Evolutionary conservation across 2,888 invertebrate species (phyloP).

Genomic region (Pammene aurita): DNA sequence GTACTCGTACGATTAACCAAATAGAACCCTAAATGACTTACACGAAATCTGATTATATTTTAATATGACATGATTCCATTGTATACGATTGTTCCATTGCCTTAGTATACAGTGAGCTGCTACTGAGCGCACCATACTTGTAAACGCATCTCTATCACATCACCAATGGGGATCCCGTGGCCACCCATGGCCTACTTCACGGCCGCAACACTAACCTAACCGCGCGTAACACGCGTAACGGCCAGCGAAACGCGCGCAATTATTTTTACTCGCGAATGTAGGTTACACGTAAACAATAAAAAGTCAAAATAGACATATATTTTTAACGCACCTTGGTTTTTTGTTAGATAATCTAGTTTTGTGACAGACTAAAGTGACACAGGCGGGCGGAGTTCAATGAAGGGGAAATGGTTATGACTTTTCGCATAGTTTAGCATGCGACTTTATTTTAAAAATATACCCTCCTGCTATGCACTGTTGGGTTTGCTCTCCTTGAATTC

Average conservation of each 20-base stretch:
- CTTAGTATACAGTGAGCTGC: no score
- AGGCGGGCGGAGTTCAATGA: conserved; percentile 11
- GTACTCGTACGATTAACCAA: no score
- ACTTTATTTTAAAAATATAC: background rate
- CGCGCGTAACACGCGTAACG: conserved; percentile 57
- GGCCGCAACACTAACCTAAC: conserved; percentile 39
- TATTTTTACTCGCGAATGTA: conserved; percentile 58
- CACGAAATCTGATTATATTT: no score
- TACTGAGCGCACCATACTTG: background rate
- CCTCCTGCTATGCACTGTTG: background rate
- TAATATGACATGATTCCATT: no score
- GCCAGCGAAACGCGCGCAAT: conserved; percentile 57
- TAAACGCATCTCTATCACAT: background rate
- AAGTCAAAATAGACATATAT: conserved; percentile 45
- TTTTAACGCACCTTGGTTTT: conserved; percentile 39
- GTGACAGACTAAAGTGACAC: conserved; percentile 19
- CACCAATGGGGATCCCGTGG: no score
- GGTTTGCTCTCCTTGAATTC: background rate
- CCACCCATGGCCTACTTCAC: conserved; percentile 57
- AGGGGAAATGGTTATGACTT: conserved; percentile 7
- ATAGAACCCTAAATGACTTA: no score
- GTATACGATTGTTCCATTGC: no score
- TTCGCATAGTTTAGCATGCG: conserved; percentile 9
- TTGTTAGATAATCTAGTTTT: conserved; percentile 30
- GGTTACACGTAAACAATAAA: conserved; percentile 64